Base-by-base conservation (phyloP, 2,888 invertebrate genomes). In the Pristionchus arcanus region DNA sequence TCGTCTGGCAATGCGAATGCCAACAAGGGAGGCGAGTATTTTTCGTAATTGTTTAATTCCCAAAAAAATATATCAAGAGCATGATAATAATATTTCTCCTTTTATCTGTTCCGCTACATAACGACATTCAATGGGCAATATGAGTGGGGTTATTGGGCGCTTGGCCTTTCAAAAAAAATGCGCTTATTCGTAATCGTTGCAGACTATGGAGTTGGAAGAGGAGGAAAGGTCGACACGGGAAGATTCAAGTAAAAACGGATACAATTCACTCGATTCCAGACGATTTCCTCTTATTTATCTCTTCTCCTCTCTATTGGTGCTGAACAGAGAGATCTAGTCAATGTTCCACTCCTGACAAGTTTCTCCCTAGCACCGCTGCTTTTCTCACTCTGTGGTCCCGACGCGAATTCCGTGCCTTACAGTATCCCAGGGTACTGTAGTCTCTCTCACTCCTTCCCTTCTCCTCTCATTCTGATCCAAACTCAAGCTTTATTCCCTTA, bases 371-470 rank as follows among this genome's bases (percentile, higher is more conserved):
- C 34, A 31, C 49, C 21, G 77, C 49, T 77, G 2, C n/a, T 68
- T 68, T 25, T 7, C 2, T 71, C 25, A 28, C 5, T n/a, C 66
- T 28, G 13, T 34, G 42, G 77, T 77, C 77, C 49, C 25, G 77
- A 77, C 16, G 77, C 77, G 77, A 37, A 42, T 77, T 77, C 49
- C 49, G 77, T 77, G 77, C 77, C 77, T 81, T 81, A 81, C 81
- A 28, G 81, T 81, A 81, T 81, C 81, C 81, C 81, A 53, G 77
- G 77, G 77, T 81, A 53, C 81, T 81, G 81, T 81, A 81, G 74
- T 42, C 42, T 42, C 21, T 77, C 74, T 71, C 68, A 19, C 34
- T 37, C 74, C 37, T 37, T 25, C 42, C 42, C 42, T 77, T 77
- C 49, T 28, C 81, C 21, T 81, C 49, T 53, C 53, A 53, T 15